A percentile compares a stretch with the other conserved stretches of the same genome.
These are phyloP conservation scores for Ornithoptera priamus DNA, from an alignment of 2,888 invertebrate genomes.

Conservation along the genomic window DNA sequence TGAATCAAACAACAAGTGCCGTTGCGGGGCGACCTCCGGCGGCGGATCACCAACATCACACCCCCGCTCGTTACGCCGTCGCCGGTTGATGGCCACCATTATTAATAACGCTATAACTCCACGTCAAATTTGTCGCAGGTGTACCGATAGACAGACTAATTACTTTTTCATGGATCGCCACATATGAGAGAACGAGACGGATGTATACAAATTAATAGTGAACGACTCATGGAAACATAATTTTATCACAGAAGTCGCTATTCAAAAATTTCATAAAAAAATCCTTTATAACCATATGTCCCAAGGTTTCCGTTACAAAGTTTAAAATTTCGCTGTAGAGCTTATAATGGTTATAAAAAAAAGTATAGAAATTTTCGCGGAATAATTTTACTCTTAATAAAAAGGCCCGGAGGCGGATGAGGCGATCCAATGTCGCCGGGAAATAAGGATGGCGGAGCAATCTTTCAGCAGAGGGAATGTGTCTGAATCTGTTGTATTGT, in stretches of 20 bases:
- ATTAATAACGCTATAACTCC: conserved; percentile 66
- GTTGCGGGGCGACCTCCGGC: conserved; percentile 32
- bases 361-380: conserved; percentile 19
- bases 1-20: conserved; percentile 19
- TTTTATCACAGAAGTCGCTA: too few relatives aligned
- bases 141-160: conserved; percentile 50
- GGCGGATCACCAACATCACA: conserved; percentile 49
- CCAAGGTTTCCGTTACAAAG: not conserved
- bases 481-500: conserved; percentile 44
- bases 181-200: conserved; percentile 5
- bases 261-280: not conserved
- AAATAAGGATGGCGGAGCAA: conserved; percentile 24
- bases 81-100: conserved; percentile 45
- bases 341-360: conserved; percentile 1
- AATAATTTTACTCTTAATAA: conserved; percentile 27
- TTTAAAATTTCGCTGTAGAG: conserved; percentile 11
- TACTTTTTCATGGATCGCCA: conserved; percentile 42
- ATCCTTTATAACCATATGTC: too few relatives aligned
- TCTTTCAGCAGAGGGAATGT: conserved; percentile 25
- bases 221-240: not conserved
- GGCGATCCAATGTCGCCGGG: conserved; percentile 19
- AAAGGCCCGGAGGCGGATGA: conserved; percentile 15
- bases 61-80: conserved; percentile 57
- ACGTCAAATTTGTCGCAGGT: conserved; percentile 57
- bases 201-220: not conserved